A percentile compares a stretch with the other conserved stretches of the same genome.
phyloP scores from a whole-genome alignment of 1,140 invertebrate genomes.

The Agraylea sexmaculata region DNA sequence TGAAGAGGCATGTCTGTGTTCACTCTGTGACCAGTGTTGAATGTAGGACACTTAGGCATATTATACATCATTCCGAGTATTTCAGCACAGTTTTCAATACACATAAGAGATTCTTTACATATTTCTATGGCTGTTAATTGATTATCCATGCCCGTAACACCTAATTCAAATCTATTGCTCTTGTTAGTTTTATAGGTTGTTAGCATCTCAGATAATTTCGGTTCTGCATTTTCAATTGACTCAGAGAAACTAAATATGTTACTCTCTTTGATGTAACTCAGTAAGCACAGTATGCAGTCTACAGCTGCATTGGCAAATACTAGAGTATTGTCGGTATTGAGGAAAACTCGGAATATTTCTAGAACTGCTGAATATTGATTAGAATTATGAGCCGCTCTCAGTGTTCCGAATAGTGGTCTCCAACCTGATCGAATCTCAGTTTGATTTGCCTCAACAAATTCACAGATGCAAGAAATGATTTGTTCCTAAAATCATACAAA shows the following conservation, averaged over 20 bases:
- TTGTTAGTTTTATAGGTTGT: conserved; percentile 24
- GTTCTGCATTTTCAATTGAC: conserved; percentile 28
- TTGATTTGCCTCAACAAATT: conserved; percentile 87
- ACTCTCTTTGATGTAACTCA: conserved; percentile 53
- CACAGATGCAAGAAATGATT: conserved; percentile 89
- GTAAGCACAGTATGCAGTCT: conserved; percentile 82
- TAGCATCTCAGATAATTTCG: conserved; percentile 32
- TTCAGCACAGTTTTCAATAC: conserved; percentile 71
- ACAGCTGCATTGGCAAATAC: conserved; percentile 89
- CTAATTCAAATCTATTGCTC: conserved; percentile 10
- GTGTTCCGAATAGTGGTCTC: conserved; percentile 81
- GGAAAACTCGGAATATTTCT: conserved; percentile 87
- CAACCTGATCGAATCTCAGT: conserved; percentile 88
- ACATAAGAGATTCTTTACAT: conserved; percentile 74
- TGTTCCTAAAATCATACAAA: conserved; percentile 47
- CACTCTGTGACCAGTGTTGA: conserved; percentile 80
- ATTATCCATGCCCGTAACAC: conserved; percentile 7
- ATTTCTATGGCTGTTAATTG: conserved; percentile 51
- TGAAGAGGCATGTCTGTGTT: conserved; percentile 65
- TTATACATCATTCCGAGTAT: conserved; percentile 86
- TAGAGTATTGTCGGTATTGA: conserved; percentile 81
- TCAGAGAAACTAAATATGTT: no score
- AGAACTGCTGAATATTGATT: conserved; percentile 65
- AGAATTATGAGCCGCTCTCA: conserved; percentile 66
- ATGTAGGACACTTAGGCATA: conserved; percentile 89